phyloP scores from a whole-genome alignment of 30 jellyfish, hydroid and myxozoan species.

The Sanderia malayensis region DNA sequence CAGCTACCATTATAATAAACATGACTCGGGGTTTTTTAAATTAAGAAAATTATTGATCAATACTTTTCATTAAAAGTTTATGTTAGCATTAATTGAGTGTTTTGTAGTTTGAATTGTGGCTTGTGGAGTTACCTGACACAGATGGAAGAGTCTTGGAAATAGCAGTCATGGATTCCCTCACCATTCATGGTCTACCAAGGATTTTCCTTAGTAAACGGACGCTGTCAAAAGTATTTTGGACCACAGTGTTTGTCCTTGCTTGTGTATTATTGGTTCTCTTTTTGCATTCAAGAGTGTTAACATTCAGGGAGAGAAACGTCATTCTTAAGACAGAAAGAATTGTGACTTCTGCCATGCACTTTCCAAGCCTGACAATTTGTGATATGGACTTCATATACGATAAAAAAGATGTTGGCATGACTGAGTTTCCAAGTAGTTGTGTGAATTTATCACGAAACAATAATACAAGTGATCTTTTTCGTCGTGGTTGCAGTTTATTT shows the following conservation, averaged over 20 bases:
- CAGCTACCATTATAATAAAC: no score
- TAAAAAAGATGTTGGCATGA: neutral
- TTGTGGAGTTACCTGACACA: no score
- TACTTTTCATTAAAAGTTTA: no score
- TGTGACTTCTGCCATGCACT: neutral
- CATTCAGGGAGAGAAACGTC: neutral
- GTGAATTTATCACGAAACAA: neutral
- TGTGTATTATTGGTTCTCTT: neutral
- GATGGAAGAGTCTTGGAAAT: no score
- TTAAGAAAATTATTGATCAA: no score
- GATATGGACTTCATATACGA: neutral
- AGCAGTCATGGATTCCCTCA: conserved; percentile 9
- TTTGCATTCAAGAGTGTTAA: neutral
- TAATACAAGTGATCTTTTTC: neutral
- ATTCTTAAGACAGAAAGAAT: neutral
- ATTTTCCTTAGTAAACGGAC: neutral
- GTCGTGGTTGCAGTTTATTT: neutral
- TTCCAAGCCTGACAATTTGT: neutral
- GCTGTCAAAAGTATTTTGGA: neutral
- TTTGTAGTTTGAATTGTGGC: no score
- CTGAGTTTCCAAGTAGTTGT: neutral
- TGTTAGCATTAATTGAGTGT: no score
- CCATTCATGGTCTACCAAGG: conserved; percentile 12
- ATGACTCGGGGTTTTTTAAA: no score
- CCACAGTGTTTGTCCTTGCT: neutral